Evolutionary conservation across 1,140 invertebrate species (phyloP).

Genomic region (Bombus waltoni): DNA sequence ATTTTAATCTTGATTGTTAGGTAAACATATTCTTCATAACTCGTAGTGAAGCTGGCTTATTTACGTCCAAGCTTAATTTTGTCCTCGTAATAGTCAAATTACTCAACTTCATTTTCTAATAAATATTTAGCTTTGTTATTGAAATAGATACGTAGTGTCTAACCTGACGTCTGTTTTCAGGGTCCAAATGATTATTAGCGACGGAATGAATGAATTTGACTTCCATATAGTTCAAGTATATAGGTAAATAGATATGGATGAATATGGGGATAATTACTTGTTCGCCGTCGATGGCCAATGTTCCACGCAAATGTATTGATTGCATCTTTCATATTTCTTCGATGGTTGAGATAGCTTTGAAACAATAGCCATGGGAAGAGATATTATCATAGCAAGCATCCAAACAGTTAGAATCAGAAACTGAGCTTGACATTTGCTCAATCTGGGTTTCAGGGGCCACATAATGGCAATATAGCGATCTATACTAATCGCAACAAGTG

Average conservation of each 20-base stretch:
- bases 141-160: no score
- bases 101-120: no score
- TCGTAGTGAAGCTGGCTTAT: no score
- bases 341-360: constrained; percentile 84
- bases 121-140: no score
- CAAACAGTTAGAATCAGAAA: constrained; percentile 89
- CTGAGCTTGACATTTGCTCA: constrained; percentile 87
- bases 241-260: background rate
- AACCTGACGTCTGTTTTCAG: no score
- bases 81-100: no score
- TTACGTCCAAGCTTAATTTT: no score
- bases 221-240: background rate
- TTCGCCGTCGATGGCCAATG: constrained; percentile 84
- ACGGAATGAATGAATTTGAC: no score
- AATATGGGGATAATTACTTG: constrained; percentile 67
- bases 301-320: constrained; percentile 87
- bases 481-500: constrained; percentile 92
- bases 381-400: constrained; percentile 90
- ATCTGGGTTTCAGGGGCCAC: constrained; percentile 91
- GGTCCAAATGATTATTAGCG: no score
- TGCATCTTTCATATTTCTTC: constrained; percentile 84
- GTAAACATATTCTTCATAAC: no score
- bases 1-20: background rate
- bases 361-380: constrained; percentile 90
- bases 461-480: constrained; percentile 95